These are phyloP conservation scores for Chlorodrepanis virens DNA, from an alignment of 2,113 vertebrate species.

Conservation along the genomic window DNA sequence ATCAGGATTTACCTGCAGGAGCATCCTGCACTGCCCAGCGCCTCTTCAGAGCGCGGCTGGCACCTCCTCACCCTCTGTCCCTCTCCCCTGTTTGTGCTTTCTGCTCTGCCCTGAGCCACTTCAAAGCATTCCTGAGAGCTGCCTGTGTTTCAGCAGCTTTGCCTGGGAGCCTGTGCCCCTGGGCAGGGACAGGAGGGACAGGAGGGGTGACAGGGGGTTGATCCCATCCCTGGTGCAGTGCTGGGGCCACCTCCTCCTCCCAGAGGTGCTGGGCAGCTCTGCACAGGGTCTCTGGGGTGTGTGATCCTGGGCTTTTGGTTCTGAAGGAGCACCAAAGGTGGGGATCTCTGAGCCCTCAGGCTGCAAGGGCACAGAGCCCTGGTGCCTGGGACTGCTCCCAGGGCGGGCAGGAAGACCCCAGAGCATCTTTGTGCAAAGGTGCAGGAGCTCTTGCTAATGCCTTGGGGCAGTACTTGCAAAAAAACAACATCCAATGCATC, in stretches of 20 bases:
- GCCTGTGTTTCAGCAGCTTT: not conserved
- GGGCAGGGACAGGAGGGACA: not conserved
- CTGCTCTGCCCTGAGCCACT: not conserved
- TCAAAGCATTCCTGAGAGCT: constrained; percentile 53
- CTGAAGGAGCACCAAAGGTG: not conserved
- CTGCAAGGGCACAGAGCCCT: not conserved
- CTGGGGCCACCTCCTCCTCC: fast-evolving
- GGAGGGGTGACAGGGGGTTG: not conserved
- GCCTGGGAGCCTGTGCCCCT: not conserved
- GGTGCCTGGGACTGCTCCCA: fast-evolving
- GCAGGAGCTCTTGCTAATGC: not conserved
- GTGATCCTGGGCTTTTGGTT: not conserved
- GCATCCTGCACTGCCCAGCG: fast-evolving
- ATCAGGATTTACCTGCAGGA: not conserved
- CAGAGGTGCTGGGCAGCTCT: not conserved
- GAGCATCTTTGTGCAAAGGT: not conserved
- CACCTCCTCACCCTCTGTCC: not conserved
- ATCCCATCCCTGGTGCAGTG: fast-evolving
- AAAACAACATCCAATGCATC: fast-evolving
- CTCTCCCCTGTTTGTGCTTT: not conserved
- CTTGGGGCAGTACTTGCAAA: not conserved
- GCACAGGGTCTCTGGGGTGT: fast-evolving
- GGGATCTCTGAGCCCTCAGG: not conserved
- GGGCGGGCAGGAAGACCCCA: fast-evolving
- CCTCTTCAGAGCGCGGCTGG: fast-evolving